Conservation (phyloP, 2,113 vertebrate genomes). For the Phylloscopus whistleri region DNA sequence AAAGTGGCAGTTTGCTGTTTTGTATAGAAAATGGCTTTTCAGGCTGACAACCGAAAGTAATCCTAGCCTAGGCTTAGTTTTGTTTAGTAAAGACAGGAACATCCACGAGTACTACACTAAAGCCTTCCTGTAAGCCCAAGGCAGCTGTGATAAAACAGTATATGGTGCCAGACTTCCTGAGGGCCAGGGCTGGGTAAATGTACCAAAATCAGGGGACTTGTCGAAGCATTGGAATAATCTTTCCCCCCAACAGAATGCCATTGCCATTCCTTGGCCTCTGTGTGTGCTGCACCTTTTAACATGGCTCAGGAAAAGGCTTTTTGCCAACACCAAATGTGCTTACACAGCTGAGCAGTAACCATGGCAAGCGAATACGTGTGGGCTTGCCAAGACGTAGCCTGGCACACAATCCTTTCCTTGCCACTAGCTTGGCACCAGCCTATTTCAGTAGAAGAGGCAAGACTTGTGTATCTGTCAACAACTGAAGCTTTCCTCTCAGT, state of each 20-base stretch:
- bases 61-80: slow-evolving; percentile 49
- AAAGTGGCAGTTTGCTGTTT: slow-evolving; percentile 50
- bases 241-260: not conserved
- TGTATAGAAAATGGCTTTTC: slow-evolving; percentile 59
- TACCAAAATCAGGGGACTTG: not conserved
- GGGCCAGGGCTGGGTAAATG: not conserved
- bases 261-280: not conserved
- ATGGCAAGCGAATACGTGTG: not conserved
- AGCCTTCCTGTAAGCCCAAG: slow-evolving; percentile 15
- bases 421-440: not conserved
- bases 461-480: not conserved
- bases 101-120: slow-evolving; percentile 46
- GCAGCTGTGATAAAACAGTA: not conserved
- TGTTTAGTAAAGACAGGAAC: slow-evolving; percentile 56
- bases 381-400: not conserved
- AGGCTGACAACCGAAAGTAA: slow-evolving; percentile 36
- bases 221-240: not conserved
- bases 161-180: slow-evolving; percentile 10
- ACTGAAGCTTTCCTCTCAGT: not conserved
- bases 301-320: slow-evolving; percentile 10
- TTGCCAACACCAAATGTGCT: not conserved
- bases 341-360: not conserved
- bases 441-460: not conserved
- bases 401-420: not conserved
- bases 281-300: not conserved